A percentile compares a stretch with the other conserved stretches of the same genome.
Evolutionary conservation across 1,140 invertebrate genomes (phyloP).

Genomic region (Colletes latitarsis): DNA sequence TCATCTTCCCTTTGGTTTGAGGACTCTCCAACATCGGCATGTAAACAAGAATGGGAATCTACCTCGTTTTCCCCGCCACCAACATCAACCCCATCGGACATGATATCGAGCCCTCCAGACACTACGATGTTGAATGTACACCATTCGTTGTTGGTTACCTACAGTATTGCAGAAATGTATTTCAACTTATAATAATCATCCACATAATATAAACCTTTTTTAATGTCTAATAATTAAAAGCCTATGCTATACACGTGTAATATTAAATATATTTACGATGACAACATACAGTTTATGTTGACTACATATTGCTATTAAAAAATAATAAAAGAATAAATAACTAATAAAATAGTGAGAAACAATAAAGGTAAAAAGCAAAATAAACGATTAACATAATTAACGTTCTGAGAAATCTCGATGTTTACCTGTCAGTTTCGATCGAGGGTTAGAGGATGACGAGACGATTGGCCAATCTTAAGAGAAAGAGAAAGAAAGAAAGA

Average conservation of each 20-base stretch:
- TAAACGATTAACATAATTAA: not conserved
- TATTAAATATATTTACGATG: not conserved
- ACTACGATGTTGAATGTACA: slow-evolving; percentile 75
- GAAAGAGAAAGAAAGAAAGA: slow-evolving; percentile 29
- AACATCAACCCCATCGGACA: slow-evolving; percentile 80
- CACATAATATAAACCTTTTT: not conserved
- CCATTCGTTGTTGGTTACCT: slow-evolving; percentile 44
- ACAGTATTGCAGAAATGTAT: not conserved
- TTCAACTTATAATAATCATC: not conserved
- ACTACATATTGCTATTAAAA: not conserved
- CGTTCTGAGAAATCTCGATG: slow-evolving; percentile 26
- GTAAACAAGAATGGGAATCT: slow-evolving; percentile 79
- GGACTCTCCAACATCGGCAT: slow-evolving; percentile 74
- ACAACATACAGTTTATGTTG: not conserved
- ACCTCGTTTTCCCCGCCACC: slow-evolving; percentile 80
- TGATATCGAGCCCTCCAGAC: slow-evolving; percentile 71
- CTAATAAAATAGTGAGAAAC: not conserved
- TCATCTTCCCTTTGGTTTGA: slow-evolving; percentile 78
- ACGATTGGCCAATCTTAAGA: slow-evolving; percentile 32
- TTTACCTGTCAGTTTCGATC: slow-evolving; percentile 47
- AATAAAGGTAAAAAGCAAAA: not conserved
- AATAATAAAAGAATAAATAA: not conserved
- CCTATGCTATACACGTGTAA: not conserved
- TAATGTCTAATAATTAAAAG: not conserved
- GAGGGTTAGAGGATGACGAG: slow-evolving; percentile 38